phyloP scores from a whole-genome alignment of 2,113 vertebrate genomes.

The Antechinus flavipes region DNA sequence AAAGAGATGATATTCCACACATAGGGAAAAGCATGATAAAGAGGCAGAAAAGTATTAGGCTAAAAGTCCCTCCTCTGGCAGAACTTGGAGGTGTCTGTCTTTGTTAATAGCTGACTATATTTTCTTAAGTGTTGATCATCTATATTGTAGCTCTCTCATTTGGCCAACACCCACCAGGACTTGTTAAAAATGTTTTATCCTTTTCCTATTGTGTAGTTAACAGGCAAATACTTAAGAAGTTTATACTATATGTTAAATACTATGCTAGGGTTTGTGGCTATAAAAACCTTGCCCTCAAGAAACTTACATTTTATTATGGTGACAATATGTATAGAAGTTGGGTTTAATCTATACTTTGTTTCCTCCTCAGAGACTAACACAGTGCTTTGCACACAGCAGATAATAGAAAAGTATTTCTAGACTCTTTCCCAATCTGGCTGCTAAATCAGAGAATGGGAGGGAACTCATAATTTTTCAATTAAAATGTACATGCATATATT shows the following conservation, averaged over 20 bases:
- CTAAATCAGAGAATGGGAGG: not conserved
- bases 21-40: not conserved
- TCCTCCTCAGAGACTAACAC: not conserved
- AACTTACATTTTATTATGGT: not conserved
- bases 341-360: not conserved
- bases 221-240: not conserved
- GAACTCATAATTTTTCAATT: not conserved
- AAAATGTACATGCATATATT: not conserved
- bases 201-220: not conserved
- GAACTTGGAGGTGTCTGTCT: not conserved
- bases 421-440: not conserved
- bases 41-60: not conserved
- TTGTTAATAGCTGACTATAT: not conserved
- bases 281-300: not conserved
- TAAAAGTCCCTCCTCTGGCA: not conserved
- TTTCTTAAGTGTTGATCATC: not conserved
- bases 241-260: not conserved
- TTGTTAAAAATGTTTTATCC: not conserved
- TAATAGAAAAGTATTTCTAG: not conserved
- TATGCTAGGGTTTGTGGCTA: too few species aligned
- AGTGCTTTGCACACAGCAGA: not conserved
- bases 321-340: not conserved
- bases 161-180: not conserved
- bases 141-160: not conserved
- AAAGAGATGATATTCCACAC: not conserved